phyloP scores from a whole-genome alignment of 2,888 invertebrate species.

The Thalpophila matura region DNA sequence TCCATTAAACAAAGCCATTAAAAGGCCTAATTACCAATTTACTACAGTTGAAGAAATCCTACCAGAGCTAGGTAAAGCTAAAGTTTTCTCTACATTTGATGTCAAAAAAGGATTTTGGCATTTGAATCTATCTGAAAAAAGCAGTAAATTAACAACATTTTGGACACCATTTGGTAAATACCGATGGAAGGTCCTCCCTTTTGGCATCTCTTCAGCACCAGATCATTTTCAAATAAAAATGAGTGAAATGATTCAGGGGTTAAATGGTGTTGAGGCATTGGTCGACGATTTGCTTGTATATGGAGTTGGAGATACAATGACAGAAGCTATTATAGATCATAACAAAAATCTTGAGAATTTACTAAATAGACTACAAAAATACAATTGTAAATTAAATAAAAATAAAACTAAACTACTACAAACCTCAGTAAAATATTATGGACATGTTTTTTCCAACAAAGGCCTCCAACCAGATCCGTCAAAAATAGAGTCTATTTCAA shows the following conservation, averaged over 20 bases:
- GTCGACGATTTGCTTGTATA: too few relatives aligned
- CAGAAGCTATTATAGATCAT: too few relatives aligned
- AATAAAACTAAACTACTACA: not conserved
- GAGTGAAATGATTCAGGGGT: slow-evolving; percentile 1
- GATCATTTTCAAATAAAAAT: slow-evolving; percentile 9
- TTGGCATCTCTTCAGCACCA: not conserved
- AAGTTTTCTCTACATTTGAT: not conserved
- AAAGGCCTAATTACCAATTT: not conserved
- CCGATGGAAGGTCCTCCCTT: not conserved
- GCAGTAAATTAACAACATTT: slow-evolving; percentile 1
- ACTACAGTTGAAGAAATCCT: not conserved
- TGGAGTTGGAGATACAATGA: too few relatives aligned
- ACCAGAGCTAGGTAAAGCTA: not conserved
- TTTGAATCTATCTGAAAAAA: not conserved
- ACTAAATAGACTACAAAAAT: not conserved
- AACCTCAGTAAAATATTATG: not conserved
- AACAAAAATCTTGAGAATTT: not conserved
- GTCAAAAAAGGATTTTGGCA: slow-evolving; percentile 2
- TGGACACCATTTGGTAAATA: slow-evolving; percentile 5
- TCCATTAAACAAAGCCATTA: not conserved
- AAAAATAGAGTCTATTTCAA: too few relatives aligned
- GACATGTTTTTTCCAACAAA: too few relatives aligned
- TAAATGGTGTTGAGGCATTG: slow-evolving; percentile 2
- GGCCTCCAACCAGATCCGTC: too few relatives aligned
- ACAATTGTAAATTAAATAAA: not conserved